Conservation (phyloP, 2,113 vertebrate species). For the Plecturocebus donacophilus region DNA sequence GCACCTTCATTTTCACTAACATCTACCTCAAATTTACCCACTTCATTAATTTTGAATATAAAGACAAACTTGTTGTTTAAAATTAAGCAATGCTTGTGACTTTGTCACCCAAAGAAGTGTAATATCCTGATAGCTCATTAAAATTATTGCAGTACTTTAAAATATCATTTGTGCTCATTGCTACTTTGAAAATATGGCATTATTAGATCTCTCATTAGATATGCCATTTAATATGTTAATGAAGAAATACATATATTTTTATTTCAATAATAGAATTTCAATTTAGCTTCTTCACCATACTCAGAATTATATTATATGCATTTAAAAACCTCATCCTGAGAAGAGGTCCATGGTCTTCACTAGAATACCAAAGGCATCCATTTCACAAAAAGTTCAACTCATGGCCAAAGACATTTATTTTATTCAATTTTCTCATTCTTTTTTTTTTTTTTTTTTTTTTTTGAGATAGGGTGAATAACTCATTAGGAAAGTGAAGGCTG, state of each 20-base stretch:
- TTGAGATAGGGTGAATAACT: not conserved
- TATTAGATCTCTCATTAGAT: not conserved
- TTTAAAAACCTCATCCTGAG: not conserved
- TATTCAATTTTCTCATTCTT: too few relatives aligned
- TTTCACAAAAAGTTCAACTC: not conserved
- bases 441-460: too few relatives aligned
- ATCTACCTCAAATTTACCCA: not conserved
- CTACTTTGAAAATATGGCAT: not conserved
- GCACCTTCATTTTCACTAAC: not conserved
- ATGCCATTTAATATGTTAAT: not conserved
- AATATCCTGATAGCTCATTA: not conserved
- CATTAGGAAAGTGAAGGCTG: not conserved
- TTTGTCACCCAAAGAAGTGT: not conserved
- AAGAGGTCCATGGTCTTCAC: not conserved
- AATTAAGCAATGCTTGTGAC: not conserved
- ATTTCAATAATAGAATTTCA: not conserved
- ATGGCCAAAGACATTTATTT: not conserved
- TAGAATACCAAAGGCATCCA: not conserved
- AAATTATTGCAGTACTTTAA: not conserved
- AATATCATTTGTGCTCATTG: not conserved
- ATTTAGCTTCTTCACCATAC: not conserved
- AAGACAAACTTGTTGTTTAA: not conserved
- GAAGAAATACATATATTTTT: not conserved
- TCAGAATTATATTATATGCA: not conserved
- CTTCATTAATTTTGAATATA: not conserved